A percentile compares a stretch with the other conserved stretches of the same genome.
Conservation (phyloP, 2,797 vertebrate genomes). For the Esox masquinongy region DNA sequence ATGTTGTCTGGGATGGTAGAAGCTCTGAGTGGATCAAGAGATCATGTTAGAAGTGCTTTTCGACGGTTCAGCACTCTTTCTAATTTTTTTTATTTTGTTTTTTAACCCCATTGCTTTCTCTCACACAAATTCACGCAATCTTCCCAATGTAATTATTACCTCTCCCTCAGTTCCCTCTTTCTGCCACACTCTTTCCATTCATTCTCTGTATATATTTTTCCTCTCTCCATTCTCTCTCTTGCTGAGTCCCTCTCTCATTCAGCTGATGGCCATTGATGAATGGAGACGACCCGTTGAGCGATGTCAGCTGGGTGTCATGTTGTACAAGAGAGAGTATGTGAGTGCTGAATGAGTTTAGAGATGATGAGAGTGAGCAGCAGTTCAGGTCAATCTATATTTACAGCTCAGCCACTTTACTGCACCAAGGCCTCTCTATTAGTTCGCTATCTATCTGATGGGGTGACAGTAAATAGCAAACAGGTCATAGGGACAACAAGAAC, state of each 20-base stretch:
- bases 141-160: not conserved
- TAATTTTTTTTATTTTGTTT: not conserved
- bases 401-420: slow-evolving; percentile 72
- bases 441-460: slow-evolving; percentile 59
- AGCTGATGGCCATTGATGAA: slow-evolving; percentile 27
- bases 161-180: not conserved
- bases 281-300: slow-evolving; percentile 37
- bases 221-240: not conserved
- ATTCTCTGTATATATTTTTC: not conserved
- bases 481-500: slow-evolving; percentile 46
- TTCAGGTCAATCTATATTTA: slow-evolving; percentile 83
- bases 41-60: slow-evolving; percentile 58
- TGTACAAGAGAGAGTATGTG: slow-evolving; percentile 37
- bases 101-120: slow-evolving; percentile 12
- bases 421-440: slow-evolving; percentile 61
- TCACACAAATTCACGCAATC: slow-evolving; percentile 17
- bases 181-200: not conserved
- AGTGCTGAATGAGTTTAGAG: slow-evolving; percentile 69
- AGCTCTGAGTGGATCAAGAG: slow-evolving; percentile 57
- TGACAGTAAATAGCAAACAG: slow-evolving; percentile 62
- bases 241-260: slow-evolving; percentile 10
- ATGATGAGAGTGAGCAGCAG: slow-evolving; percentile 69
- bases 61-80: slow-evolving; percentile 56
- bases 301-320: slow-evolving; percentile 38
- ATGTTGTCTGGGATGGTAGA: slow-evolving; percentile 48